Evolutionary conservation across 2,797 vertebrate species (phyloP).

Genomic region (Ptychadena robeensis): DNA sequence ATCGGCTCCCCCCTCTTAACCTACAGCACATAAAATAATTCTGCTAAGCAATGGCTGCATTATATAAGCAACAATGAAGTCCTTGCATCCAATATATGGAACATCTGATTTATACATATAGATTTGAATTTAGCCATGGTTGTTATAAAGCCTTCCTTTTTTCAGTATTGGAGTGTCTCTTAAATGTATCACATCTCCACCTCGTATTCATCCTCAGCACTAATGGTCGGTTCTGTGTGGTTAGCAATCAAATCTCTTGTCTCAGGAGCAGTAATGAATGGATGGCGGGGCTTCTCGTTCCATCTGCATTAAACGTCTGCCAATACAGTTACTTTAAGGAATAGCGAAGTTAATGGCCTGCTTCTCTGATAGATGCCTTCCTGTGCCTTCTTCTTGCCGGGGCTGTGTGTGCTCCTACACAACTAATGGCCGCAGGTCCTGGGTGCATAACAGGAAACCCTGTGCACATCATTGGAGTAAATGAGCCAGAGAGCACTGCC

Average conservation of each 20-base stretch:
- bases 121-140: background rate
- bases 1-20: too few species aligned
- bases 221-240: slow-evolving; percentile 39
- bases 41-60: too few species aligned
- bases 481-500: slow-evolving; percentile 33
- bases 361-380: slow-evolving; percentile 41
- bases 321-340: slow-evolving; percentile 60
- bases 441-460: slow-evolving; percentile 25
- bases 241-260: slow-evolving; percentile 43
- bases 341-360: slow-evolving; percentile 50
- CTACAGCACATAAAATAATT: too few species aligned
- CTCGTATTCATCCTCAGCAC: slow-evolving; percentile 20
- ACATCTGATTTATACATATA: too few species aligned
- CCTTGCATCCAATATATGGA: too few species aligned
- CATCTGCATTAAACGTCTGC: slow-evolving; percentile 54
- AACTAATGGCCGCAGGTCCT: slow-evolving; percentile 47
- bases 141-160: background rate
- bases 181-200: background rate
- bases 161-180: background rate
- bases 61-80: too few species aligned
- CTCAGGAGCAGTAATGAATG: slow-evolving; percentile 35
- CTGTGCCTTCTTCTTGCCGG: slow-evolving; percentile 3
- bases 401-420: slow-evolving; percentile 14
- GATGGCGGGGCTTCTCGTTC: background rate
- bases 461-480: slow-evolving; percentile 41